Conservation (phyloP, 2,797 vertebrate species). For the Hapalemur alaotrensis region DNA sequence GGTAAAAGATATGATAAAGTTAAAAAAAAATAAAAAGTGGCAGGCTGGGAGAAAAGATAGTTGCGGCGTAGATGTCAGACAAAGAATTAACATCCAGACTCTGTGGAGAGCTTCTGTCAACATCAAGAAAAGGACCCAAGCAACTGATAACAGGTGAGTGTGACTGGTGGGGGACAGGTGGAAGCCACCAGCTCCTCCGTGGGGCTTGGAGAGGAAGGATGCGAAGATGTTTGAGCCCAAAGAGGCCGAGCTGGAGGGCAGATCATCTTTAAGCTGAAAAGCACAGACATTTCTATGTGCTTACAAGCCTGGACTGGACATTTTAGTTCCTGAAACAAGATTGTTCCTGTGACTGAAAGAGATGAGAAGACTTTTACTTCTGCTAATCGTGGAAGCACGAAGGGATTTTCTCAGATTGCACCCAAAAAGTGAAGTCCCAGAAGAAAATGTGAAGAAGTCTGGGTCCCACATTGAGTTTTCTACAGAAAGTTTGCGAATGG, state of each 20-base stretch:
- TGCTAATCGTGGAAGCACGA: not conserved
- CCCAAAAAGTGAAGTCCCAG: not conserved
- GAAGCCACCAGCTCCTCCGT: accelerated
- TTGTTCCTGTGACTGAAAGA: not conserved
- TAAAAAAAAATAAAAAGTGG: constrained; percentile 41
- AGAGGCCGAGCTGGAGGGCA: not conserved
- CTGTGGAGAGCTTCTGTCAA: not conserved
- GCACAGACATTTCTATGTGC: not conserved
- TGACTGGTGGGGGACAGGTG: accelerated
- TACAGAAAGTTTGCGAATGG: not conserved
- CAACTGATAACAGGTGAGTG: not conserved
- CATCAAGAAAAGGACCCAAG: not conserved
- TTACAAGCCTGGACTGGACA: not conserved
- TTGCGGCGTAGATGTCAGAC: not conserved
- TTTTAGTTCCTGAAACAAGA: not conserved
- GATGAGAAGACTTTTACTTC: not conserved
- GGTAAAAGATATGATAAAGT: constrained; percentile 58
- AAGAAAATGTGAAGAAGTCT: not conserved
- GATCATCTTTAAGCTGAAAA: not conserved
- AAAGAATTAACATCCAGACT: constrained; percentile 14
- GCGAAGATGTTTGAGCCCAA: accelerated
- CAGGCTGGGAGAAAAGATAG: constrained; percentile 51
- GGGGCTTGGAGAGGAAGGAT: not conserved
- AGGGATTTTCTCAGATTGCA: not conserved
- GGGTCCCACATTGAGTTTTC: not conserved